phyloP scores from a whole-genome alignment of 2,888 invertebrate genomes.

The Chloroclystis v-ata region DNA sequence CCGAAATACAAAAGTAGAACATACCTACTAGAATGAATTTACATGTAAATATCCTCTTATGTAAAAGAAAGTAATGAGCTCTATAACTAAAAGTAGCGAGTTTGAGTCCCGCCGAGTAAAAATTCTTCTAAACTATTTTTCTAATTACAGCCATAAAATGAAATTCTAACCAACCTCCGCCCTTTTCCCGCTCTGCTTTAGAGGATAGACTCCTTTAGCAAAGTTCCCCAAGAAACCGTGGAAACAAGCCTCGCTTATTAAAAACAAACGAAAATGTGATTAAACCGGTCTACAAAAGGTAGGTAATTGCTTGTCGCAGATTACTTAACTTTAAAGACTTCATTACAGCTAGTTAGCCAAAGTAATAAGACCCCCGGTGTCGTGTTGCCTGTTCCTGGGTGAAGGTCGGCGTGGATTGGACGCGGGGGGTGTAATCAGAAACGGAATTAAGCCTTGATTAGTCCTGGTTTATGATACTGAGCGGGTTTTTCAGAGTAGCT shows the following conservation, averaged over 20 bases:
- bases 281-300: conserved; percentile 26
- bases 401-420: conserved; percentile 29
- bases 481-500: conserved; percentile 7
- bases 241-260: conserved; percentile 13
- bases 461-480: conserved; percentile 32
- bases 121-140: no score
- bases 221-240: not conserved
- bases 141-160: no score
- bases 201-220: not conserved
- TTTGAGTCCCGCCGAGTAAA: no score
- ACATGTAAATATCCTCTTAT: no score
- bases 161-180: no score
- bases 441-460: conserved; percentile 33
- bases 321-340: conserved; percentile 36
- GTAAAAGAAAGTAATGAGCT: no score
- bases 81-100: no score
- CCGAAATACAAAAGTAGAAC: no score
- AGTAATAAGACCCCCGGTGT: conserved; percentile 26
- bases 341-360: conserved; percentile 35
- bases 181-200: no score
- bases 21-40: no score
- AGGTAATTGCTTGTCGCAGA: conserved; percentile 29
- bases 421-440: conserved; percentile 34
- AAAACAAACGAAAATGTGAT: conserved; percentile 27
- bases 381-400: conserved; percentile 8